Percentiles rank a stretch among this genome's conserved stretches.
These are phyloP conservation scores for Lasioglossum marginatum DNA, from an alignment of 2,888 invertebrate species.

Conservation along the genomic window DNA sequence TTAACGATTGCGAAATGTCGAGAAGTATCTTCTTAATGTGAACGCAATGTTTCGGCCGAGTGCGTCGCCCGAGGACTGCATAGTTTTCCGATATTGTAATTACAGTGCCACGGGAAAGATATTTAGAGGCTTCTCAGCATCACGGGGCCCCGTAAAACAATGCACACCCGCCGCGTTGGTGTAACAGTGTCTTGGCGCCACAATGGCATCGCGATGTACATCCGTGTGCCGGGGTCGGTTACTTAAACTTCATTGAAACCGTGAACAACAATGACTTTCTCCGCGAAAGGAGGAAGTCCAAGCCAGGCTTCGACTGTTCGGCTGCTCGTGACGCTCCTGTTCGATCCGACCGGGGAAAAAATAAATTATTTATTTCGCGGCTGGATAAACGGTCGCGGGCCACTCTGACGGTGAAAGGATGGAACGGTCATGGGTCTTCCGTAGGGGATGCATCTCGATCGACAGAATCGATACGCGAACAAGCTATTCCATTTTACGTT, in stretches of 20 bases:
- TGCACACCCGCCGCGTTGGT: constrained; percentile 67
- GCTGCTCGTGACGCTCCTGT: constrained; percentile 61
- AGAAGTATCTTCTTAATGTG: constrained; percentile 13
- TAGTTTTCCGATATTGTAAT: constrained; percentile 35
- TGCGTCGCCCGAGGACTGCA: not conserved
- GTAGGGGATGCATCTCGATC: constrained; percentile 53
- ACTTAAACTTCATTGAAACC: constrained; percentile 68
- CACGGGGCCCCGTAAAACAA: constrained; percentile 60
- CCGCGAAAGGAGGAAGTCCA: constrained; percentile 71
- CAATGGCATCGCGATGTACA: constrained; percentile 55
- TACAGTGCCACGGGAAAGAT: constrained; percentile 21
- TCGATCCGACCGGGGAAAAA: constrained; percentile 38
- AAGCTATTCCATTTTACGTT: not conserved
- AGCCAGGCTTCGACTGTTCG: constrained; percentile 61
- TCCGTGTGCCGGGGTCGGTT: constrained; percentile 56
- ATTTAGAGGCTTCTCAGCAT: constrained; percentile 41
- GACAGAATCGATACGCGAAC: constrained; percentile 10
- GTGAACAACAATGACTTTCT: constrained; percentile 73
- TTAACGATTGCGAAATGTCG: constrained; percentile 19
- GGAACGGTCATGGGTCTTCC: constrained; percentile 2
- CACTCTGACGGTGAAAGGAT: constrained; percentile 60
- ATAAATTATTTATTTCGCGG: constrained; percentile 69
- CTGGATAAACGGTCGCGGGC: constrained; percentile 33
- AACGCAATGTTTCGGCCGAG: constrained; percentile 13
- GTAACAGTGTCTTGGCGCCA: constrained; percentile 68